Evolutionary conservation across 2,888 invertebrate genomes (phyloP).

Genomic region (Sinhomidia bicolor): DNA sequence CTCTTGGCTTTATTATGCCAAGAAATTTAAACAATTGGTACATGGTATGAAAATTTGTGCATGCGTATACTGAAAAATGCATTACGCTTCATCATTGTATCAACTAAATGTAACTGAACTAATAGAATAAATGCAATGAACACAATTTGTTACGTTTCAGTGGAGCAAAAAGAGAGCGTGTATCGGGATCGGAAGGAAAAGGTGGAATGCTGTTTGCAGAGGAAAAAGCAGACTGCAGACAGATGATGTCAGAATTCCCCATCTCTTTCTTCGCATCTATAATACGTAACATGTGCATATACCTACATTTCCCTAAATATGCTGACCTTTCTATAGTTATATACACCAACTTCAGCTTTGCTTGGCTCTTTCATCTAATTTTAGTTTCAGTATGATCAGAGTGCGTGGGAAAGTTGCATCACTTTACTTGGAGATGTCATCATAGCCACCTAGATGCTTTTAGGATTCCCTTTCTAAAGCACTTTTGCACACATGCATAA

Average conservation of each 20-base stretch:
- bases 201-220: not conserved
- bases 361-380: not conserved
- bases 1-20: too few relatives aligned
- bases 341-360: not conserved
- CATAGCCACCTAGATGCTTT: not conserved
- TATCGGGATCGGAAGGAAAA: not conserved
- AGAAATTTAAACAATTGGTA: too few relatives aligned
- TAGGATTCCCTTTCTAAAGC: too few relatives aligned
- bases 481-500: too few relatives aligned
- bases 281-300: too few relatives aligned
- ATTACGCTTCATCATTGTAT: too few relatives aligned
- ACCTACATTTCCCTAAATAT: too few relatives aligned
- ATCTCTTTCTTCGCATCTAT: too few relatives aligned
- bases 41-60: too few relatives aligned
- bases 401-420: slow-evolving; percentile 7
- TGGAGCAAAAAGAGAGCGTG: not conserved
- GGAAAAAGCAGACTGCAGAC: not conserved
- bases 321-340: not conserved
- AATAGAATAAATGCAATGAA: not conserved
- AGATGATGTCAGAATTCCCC: not conserved
- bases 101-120: too few relatives aligned
- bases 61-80: too few relatives aligned
- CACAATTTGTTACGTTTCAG: not conserved
- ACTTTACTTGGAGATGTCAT: not conserved
- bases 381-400: not conserved